Conservation (phyloP, 2,888 invertebrate genomes). For the Penaeus monodon region DNA sequence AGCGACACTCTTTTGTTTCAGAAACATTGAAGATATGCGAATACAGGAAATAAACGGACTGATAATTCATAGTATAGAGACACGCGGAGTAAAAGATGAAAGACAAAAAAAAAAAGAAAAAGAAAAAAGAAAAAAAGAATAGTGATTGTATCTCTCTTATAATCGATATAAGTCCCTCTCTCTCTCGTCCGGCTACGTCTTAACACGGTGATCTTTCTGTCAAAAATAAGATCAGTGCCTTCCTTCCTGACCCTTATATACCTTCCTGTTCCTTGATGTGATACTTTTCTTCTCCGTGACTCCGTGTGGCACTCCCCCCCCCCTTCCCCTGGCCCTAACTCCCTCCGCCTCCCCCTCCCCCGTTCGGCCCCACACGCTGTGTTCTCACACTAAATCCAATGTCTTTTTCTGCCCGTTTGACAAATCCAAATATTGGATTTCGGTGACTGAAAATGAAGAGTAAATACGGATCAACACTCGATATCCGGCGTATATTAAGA, state of each 20-base stretch:
- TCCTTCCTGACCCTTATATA: conserved; percentile 1
- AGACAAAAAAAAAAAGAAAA: too few relatives aligned
- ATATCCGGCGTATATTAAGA: background rate
- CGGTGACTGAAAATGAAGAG: conserved; percentile 32
- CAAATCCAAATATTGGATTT: conserved; percentile 38
- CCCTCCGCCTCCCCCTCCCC: background rate
- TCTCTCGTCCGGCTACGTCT: too few relatives aligned
- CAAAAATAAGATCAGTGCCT: background rate
- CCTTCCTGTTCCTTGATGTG: background rate
- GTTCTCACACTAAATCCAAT: conserved; percentile 35
- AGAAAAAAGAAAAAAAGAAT: too few relatives aligned
- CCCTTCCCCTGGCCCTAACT: background rate
- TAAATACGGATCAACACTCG: conserved; percentile 12
- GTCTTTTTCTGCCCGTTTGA: conserved; percentile 28
- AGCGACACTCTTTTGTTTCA: too few relatives aligned
- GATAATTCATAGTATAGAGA: too few relatives aligned
- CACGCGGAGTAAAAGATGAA: too few relatives aligned
- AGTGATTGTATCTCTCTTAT: too few relatives aligned
- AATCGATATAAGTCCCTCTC: too few relatives aligned
- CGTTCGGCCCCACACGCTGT: conserved; percentile 1
- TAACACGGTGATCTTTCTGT: too few relatives aligned
- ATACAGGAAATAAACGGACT: too few relatives aligned
- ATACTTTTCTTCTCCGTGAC: background rate
- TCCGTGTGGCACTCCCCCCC: background rate
- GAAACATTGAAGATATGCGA: too few relatives aligned